Evolutionary conservation across 35 echinoderm and acorn worm species (phyloP).

Genomic region (Diadema setosum): DNA sequence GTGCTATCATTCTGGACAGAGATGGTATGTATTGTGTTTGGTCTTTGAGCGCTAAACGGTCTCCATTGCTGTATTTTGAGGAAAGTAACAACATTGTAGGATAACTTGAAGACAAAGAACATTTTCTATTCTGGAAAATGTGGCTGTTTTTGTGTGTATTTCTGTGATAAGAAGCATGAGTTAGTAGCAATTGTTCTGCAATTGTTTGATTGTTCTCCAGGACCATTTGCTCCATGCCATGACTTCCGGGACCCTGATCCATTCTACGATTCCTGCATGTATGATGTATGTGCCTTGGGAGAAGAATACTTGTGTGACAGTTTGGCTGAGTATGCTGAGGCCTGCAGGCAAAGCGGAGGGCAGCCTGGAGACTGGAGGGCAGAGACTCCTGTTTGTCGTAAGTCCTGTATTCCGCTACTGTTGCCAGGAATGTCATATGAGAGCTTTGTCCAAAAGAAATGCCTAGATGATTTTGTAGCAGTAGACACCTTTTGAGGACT

Average conservation of each 20-base stretch:
- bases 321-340: conserved; percentile 51
- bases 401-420: too few species aligned
- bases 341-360: conserved; percentile 33
- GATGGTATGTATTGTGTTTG: not conserved
- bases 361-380: conserved; percentile 56
- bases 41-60: not conserved
- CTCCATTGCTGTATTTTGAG: not conserved
- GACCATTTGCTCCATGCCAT: conserved; percentile 64
- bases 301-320: conserved; percentile 59
- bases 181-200: too few species aligned
- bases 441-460: too few species aligned
- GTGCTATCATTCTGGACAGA: not conserved
- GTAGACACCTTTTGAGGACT: too few species aligned
- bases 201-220: not conserved
- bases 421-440: too few species aligned
- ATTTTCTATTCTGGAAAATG: too few species aligned
- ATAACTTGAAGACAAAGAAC: too few species aligned
- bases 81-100: too few species aligned
- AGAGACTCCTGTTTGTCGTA: conserved; percentile 19
- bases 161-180: too few species aligned
- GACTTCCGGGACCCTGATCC: conserved; percentile 29
- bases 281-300: conserved; percentile 67
- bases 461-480: too few species aligned
- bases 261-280: conserved; percentile 55
- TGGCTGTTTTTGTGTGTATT: too few species aligned